These are phyloP conservation scores for Micoletzkya japonica DNA, from an alignment of 2,888 invertebrate species.

Conservation along the genomic window DNA sequence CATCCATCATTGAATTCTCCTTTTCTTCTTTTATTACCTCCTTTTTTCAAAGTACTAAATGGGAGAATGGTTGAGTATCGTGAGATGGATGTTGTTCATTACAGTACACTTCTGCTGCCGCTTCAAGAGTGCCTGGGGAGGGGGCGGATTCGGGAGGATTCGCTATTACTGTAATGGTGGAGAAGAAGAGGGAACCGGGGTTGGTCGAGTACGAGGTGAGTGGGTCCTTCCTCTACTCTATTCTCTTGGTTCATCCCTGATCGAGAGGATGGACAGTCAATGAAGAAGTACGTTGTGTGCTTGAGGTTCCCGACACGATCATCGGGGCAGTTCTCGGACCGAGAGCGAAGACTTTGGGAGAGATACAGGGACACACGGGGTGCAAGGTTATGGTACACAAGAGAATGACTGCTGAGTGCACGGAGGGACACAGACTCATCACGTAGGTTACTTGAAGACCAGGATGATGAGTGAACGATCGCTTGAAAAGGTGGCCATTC, in stretches of 20 bases:
- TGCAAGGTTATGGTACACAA: constrained; percentile 87
- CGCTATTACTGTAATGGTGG: constrained; percentile 23
- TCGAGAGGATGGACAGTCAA: neutral
- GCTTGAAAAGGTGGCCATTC: neutral
- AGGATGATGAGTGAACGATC: neutral
- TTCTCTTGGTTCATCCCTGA: neutral
- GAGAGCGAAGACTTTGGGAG: constrained; percentile 90
- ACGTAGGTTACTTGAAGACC: constrained; percentile 33
- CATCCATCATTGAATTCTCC: neutral
- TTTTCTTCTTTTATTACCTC: neutral
- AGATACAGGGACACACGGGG: constrained; percentile 88
- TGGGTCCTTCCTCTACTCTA: neutral
- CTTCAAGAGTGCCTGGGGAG: constrained; percentile 19
- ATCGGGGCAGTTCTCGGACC: constrained; percentile 96
- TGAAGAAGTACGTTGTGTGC: neutral
- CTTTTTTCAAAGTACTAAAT: too few relatives aligned
- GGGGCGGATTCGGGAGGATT: constrained; percentile 28
- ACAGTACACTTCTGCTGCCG: neutral
- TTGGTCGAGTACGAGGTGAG: constrained; percentile 17
- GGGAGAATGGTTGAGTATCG: too few relatives aligned
- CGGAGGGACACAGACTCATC: constrained; percentile 43
- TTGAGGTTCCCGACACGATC: constrained; percentile 88
- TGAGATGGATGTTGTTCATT: too few relatives aligned
- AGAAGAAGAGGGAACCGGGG: constrained; percentile 28
- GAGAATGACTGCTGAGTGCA: constrained; percentile 22